A percentile compares a stretch with the other conserved stretches of the same genome.
Evolutionary conservation across 2,113 vertebrate genomes (phyloP).

Genomic region (Polyodon spathula): DNA sequence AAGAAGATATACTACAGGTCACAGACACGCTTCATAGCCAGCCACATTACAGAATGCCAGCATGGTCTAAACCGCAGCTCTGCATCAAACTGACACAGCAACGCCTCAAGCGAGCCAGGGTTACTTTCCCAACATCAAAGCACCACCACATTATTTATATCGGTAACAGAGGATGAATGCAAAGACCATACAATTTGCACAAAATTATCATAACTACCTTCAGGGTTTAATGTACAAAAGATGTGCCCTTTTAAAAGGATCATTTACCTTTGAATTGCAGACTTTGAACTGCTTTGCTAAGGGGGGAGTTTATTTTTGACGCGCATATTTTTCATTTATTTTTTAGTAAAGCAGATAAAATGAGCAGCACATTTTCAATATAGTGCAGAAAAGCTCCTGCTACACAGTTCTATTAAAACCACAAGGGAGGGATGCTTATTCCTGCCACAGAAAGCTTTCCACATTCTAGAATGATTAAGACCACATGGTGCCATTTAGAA

Average conservation of each 20-base stretch:
- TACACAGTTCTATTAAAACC: too few species aligned
- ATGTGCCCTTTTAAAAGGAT: neutral
- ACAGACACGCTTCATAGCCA: neutral
- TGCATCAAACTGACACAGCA: neutral
- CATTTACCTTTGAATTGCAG: neutral
- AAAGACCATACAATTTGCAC: neutral
- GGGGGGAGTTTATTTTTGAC: neutral
- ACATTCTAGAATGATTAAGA: too few species aligned
- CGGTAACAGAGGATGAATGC: neutral
- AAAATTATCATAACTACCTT: neutral
- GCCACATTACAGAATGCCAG: neutral
- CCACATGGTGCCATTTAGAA: too few species aligned
- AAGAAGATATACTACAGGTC: neutral
- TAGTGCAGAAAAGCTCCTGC: too few species aligned
- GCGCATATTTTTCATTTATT: too few species aligned
- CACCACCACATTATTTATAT: neutral
- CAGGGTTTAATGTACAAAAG: neutral
- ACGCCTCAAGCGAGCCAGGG: neutral
- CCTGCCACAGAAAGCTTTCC: too few species aligned
- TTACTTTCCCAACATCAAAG: neutral
- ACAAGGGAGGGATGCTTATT: too few species aligned
- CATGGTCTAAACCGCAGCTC: neutral
- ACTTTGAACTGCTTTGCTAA: neutral
- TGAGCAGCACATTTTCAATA: too few species aligned
- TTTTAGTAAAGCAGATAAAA: too few species aligned